Base-by-base conservation (phyloP, 2,888 invertebrate genomes). In the Matsumyia berberina region DNA sequence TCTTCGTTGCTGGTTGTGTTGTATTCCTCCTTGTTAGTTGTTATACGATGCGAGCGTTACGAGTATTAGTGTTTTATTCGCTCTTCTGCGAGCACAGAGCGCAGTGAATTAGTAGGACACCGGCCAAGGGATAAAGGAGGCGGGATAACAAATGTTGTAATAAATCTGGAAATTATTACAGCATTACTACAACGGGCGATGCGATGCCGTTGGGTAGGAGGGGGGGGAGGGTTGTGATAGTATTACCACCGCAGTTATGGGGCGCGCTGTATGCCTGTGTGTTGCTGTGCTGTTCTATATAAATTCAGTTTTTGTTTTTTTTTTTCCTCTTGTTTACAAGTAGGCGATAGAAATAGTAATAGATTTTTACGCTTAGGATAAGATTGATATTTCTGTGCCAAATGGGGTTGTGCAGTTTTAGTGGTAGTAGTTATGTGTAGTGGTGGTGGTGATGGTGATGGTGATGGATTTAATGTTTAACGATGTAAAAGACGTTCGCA, bases 111-210 rank as follows among this genome's bases (percentile, higher is more conserved):
- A 77, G 67, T 77, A 42, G 67, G 60, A 77, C 77, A 60, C 49
- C 60, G 49, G 60, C 58, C 72, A 49, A 70, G 55, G 58, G 67
- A 67, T 42, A 60, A 72, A 78, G 72, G 72, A 83, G 73, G 73
- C 73, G 46, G 83, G 62, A 83, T 83, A 83, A 83, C 78, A 83
- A 83, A 83, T 83, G 83, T 83, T 83, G 78, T 83, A 83, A 83
- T 83, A 83, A 83, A 83, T 83, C 83, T 78, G 83, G 62, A 83
- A 83, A 83, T 83, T 83, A 83, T 83, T 83, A 83, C 83, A 83
- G 78, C 83, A 83, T 83, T 83, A 78, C 64, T 83, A 78, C 64
- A 62, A 57, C 57, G 69, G 69, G 69, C 67, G 77, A 62, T 79
- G 70, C 29, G 35, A 53, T 33, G 33, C 24, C 6, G 24, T 4